These are phyloP conservation scores for Nemurella pictetii DNA, from an alignment of 2,888 invertebrate species.

Conservation along the genomic window DNA sequence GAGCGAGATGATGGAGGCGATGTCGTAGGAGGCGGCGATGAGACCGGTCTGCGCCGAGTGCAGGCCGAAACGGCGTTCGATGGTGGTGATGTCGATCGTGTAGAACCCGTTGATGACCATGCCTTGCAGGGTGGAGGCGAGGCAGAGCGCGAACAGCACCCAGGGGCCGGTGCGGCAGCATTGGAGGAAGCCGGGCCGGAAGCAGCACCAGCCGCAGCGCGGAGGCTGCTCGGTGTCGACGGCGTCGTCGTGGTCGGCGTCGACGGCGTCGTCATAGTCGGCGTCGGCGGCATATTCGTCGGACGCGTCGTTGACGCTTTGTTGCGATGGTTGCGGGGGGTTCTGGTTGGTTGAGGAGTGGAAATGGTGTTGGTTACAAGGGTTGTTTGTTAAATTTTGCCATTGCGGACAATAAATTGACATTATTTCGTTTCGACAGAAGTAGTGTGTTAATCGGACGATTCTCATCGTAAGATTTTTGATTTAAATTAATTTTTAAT, in stretches of 20 bases:
- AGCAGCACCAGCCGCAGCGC: constrained; percentile 68
- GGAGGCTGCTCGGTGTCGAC: constrained; percentile 1
- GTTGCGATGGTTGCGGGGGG: not conserved
- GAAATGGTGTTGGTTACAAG: too few relatives aligned
- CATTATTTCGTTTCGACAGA: too few relatives aligned
- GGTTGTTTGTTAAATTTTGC: too few relatives aligned
- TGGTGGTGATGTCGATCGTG: constrained; percentile 87
- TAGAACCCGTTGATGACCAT: constrained; percentile 87
- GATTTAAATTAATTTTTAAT: too few relatives aligned
- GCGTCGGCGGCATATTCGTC: not conserved
- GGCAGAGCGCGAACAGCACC: constrained; percentile 79
- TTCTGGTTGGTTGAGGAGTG: not conserved
- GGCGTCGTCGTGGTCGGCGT: not conserved
- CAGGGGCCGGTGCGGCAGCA: constrained; percentile 74
- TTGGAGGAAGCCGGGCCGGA: constrained; percentile 67
- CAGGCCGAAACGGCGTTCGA: constrained; percentile 80
- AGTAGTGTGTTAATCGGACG: too few relatives aligned
- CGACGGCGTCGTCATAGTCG: not conserved
- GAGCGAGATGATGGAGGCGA: constrained; percentile 80
- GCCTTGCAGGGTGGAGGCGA: constrained; percentile 80
- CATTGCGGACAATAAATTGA: too few relatives aligned
- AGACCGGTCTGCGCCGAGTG: constrained; percentile 80
- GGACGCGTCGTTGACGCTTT: not conserved
- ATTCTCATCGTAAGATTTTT: too few relatives aligned
- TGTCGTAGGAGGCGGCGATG: constrained; percentile 83